Percentiles rank a stretch among this genome's conserved stretches.
These are phyloP conservation scores for Pyrgilauda ruficollis DNA, from an alignment of 2,113 vertebrate genomes.

Conservation along the genomic window DNA sequence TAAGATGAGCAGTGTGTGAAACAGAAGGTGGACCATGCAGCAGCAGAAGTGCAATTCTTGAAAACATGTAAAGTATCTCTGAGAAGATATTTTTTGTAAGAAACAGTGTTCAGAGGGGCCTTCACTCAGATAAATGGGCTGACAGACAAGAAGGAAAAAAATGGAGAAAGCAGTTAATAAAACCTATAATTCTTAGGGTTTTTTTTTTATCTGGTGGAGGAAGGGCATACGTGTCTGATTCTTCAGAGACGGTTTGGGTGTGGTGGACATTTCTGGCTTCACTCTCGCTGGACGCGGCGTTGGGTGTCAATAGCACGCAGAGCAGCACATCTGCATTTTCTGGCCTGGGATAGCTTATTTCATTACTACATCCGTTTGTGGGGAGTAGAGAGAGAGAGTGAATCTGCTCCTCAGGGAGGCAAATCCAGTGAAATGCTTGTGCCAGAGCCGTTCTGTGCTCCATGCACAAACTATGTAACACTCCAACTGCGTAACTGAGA, in stretches of 20 bases:
- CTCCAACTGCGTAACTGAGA: background rate
- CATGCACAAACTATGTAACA: background rate
- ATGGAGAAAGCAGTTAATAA: background rate
- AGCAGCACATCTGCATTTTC: constrained; percentile 58
- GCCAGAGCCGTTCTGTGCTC: constrained; percentile 4
- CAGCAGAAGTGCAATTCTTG: background rate
- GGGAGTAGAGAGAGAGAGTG: background rate
- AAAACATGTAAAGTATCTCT: background rate
- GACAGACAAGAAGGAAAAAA: background rate
- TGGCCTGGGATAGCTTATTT: constrained; percentile 37
- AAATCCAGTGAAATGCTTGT: constrained; percentile 1
- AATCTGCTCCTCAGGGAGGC: constrained; percentile 43
- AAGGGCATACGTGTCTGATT: constrained; percentile 1
- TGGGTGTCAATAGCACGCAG: constrained; percentile 48
- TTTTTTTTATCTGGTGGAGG: background rate
- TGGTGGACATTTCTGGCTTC: constrained; percentile 19
- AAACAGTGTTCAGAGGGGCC: background rate
- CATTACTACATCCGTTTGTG: constrained; percentile 39
- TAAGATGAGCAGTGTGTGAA: background rate
- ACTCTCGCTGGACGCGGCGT: background rate
- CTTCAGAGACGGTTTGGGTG: constrained; percentile 14
- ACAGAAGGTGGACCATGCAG: background rate
- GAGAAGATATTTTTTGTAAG: background rate
- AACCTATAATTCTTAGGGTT: background rate
- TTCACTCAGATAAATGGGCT: background rate